Percentiles rank a stretch among this genome's conserved stretches.
phyloP scores from a whole-genome alignment of 2,113 vertebrate genomes.

The Rynchops niger region DNA sequence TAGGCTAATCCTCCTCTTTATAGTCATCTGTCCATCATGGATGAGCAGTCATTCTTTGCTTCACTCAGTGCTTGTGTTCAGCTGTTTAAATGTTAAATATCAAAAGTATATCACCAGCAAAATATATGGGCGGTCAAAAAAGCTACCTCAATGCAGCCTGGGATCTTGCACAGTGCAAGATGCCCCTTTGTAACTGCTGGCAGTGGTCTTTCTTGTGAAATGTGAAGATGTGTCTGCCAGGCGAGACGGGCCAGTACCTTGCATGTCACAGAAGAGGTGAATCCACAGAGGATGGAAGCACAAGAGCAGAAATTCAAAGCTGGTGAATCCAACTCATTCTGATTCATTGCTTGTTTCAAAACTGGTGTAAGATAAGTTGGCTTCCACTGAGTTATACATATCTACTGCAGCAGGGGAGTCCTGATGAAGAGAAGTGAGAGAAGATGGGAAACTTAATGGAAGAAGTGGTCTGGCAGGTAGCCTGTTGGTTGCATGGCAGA shows the following conservation, averaged over 20 bases:
- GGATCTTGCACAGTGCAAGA: neutral
- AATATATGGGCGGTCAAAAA: neutral
- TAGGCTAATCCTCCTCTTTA: neutral
- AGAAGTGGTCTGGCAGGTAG: neutral
- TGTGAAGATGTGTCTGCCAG: neutral
- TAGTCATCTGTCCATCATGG: neutral
- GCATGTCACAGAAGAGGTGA: neutral
- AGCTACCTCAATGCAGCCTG: neutral
- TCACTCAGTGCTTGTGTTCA: neutral
- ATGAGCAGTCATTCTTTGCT: neutral
- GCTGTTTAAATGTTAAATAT: neutral
- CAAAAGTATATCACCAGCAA: neutral
- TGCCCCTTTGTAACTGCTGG: neutral
- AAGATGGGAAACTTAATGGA: neutral
- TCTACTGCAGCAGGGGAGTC: neutral
- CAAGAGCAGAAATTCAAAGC: neutral
- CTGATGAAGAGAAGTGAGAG: neutral
- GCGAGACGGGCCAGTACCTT: neutral
- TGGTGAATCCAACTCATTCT: neutral
- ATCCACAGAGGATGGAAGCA: neutral
- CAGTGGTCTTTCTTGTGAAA: neutral
- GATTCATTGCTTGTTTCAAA: neutral
- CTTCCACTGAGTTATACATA: neutral
- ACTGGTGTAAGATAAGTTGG: neutral
- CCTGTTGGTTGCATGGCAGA: neutral